These are phyloP conservation scores for Ctenodactylus gundi DNA, from an alignment of 2,113 vertebrate species.

Conservation along the genomic window DNA sequence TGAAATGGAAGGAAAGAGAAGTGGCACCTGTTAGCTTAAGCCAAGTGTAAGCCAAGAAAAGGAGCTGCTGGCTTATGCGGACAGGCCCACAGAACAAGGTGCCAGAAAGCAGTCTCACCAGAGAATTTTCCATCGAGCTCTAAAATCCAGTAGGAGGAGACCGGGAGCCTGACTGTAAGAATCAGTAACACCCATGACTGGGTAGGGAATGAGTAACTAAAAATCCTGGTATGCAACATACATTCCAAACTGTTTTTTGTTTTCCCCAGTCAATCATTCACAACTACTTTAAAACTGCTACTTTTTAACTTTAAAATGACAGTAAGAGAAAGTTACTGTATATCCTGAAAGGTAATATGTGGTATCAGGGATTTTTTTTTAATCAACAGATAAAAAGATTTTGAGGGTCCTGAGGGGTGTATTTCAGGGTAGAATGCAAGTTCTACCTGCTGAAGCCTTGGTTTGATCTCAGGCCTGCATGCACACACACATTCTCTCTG, in stretches of 20 bases:
- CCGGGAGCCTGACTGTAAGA: background rate
- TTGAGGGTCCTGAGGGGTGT: background rate
- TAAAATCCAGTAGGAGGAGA: background rate
- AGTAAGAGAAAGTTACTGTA: background rate
- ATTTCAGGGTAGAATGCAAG: background rate
- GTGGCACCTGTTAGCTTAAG: background rate
- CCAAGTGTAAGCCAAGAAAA: background rate
- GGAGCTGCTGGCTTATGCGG: background rate
- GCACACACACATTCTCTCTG: background rate
- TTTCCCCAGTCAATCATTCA: background rate
- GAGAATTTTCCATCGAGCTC: background rate
- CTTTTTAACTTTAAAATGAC: slow-evolving; percentile 18
- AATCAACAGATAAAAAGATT: background rate
- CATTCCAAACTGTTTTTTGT: background rate
- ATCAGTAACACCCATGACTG: background rate
- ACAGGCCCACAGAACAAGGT: background rate
- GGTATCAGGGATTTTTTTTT: background rate
- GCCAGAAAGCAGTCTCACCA: background rate
- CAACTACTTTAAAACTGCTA: background rate
- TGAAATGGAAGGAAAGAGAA: background rate
- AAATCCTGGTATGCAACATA: background rate
- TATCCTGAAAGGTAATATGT: background rate
- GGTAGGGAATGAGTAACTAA: background rate
- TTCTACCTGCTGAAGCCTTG: too few relatives aligned
- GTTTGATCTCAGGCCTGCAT: background rate